Evolutionary conservation across 2,797 vertebrate genomes (phyloP).

Genomic region (Peromyscus melanophrys): DNA sequence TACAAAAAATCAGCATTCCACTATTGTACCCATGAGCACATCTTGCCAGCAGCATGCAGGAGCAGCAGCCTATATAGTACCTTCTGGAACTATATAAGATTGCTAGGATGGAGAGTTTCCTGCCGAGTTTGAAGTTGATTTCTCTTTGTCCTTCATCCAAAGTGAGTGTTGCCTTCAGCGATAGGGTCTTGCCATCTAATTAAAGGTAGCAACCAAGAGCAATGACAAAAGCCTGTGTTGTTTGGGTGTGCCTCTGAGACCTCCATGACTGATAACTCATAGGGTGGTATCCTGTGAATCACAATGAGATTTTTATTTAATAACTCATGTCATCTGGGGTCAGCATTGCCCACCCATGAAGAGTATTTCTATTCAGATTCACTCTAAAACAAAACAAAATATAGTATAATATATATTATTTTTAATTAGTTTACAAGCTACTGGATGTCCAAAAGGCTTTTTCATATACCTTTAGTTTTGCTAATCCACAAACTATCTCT

Average conservation of each 20-base stretch:
- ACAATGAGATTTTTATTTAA: not conserved
- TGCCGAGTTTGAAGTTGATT: not conserved
- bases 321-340: not conserved
- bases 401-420: not conserved
- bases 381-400: not conserved
- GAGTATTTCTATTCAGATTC: not conserved
- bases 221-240: not conserved
- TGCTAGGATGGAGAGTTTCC: not conserved
- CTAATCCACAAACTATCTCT: not conserved
- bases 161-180: not conserved
- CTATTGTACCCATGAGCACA: not conserved
- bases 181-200: not conserved
- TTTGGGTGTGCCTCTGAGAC: not conserved
- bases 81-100: not conserved
- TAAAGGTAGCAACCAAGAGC: not conserved
- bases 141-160: not conserved
- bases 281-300: not conserved
- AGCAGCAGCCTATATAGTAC: not conserved
- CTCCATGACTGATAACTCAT: not conserved
- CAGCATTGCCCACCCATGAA: not conserved
- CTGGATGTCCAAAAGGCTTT: not conserved
- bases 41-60: not conserved
- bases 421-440: not conserved
- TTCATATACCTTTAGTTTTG: not conserved
- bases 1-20: not conserved